Conservation (phyloP, 2,113 vertebrate genomes). For the Laticauda colubrina region DNA sequence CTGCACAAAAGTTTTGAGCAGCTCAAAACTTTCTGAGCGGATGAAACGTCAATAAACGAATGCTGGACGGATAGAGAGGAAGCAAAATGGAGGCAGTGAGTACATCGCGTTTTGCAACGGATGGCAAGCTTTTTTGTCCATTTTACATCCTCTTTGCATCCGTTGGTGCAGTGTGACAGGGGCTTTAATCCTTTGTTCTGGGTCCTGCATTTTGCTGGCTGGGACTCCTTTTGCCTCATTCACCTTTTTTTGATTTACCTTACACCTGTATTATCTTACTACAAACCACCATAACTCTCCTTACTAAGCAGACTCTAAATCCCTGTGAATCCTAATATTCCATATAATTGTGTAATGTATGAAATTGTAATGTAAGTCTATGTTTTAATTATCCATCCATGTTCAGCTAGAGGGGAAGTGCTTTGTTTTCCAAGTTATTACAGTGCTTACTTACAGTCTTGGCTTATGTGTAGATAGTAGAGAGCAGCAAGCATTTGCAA, state of each 20-base stretch:
- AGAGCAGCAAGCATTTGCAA: constrained; percentile 75
- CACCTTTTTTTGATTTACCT: background rate
- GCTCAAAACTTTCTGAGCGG: too few relatives aligned
- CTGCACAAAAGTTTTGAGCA: too few relatives aligned
- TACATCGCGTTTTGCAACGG: too few relatives aligned
- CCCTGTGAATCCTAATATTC: background rate
- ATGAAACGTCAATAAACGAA: too few relatives aligned
- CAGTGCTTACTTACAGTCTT: constrained; percentile 70
- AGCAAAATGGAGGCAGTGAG: too few relatives aligned
- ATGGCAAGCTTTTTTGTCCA: too few relatives aligned
- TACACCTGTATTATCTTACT: background rate
- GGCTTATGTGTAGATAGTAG: constrained; percentile 76
- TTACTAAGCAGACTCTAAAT: background rate
- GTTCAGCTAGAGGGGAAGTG: background rate
- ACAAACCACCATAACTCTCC: background rate
- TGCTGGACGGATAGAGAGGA: too few relatives aligned
- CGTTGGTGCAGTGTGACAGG: too few relatives aligned
- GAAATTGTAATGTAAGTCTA: background rate
- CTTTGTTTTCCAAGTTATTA: constrained; percentile 4
- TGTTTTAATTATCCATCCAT: background rate
- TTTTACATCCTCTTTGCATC: too few relatives aligned
- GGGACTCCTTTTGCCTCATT: too few relatives aligned
- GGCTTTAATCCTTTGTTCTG: too few relatives aligned
- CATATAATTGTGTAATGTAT: background rate
- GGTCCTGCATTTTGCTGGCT: too few relatives aligned